phyloP scores from a whole-genome alignment of 2,797 vertebrate species.

The Tragelaphus oryx region DNA sequence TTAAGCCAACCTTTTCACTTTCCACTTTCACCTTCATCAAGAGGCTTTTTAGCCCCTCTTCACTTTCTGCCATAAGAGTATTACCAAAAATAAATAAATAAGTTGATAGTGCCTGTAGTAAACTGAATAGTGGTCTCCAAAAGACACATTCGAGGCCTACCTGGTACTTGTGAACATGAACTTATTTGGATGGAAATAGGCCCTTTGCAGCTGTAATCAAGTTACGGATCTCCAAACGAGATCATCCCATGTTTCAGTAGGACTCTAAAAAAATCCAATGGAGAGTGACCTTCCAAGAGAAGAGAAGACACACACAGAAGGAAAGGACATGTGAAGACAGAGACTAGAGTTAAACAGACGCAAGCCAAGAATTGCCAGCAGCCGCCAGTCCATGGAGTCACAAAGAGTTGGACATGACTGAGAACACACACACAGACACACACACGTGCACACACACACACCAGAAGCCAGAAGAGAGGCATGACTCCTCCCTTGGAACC shows the following conservation, averaged over 20 bases:
- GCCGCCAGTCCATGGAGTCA: background rate
- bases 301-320: background rate
- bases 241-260: background rate
- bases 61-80: too few species aligned
- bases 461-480: background rate
- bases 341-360: background rate
- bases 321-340: background rate
- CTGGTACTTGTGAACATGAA: background rate
- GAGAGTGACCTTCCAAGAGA: background rate
- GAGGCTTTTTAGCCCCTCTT: too few species aligned
- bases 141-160: background rate
- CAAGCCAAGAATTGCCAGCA: background rate
- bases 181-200: conserved; percentile 9
- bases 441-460: background rate
- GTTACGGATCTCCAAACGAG: background rate
- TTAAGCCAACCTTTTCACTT: too few species aligned
- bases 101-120: background rate
- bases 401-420: background rate
- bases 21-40: too few species aligned
- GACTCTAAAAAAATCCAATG: background rate
- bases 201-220: background rate
- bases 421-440: background rate
- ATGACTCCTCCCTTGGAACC: background rate
- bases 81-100: background rate
- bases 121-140: background rate